These are phyloP conservation scores for Meleagris gallopavo DNA, from an alignment of 2,113 vertebrate genomes.

Conservation along the genomic window DNA sequence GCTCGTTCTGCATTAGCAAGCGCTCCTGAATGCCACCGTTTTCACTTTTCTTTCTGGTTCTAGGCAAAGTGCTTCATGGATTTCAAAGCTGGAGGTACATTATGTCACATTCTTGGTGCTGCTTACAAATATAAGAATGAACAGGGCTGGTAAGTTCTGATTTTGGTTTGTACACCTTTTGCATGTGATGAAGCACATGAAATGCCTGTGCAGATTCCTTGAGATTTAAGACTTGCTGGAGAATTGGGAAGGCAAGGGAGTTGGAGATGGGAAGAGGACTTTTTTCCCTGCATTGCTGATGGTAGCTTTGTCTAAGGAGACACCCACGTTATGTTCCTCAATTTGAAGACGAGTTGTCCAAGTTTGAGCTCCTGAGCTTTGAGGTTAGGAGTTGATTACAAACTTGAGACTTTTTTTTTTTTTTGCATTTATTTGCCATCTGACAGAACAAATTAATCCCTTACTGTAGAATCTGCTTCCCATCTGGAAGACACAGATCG, in stretches of 20 bases:
- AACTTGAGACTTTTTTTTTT: neutral
- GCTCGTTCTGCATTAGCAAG: neutral
- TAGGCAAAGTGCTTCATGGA: constrained; percentile 98
- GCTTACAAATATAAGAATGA: constrained; percentile 99
- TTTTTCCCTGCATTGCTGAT: constrained; percentile 4
- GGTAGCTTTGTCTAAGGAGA: neutral
- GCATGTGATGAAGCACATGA: constrained; percentile 21
- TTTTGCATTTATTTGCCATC: neutral
- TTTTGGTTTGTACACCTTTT: constrained; percentile 16
- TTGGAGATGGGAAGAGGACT: constrained; percentile 47
- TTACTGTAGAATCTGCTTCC: neutral
- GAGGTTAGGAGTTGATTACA: neutral
- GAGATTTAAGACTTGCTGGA: neutral
- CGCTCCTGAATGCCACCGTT: neutral
- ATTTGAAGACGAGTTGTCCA: neutral
- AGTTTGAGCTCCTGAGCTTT: neutral
- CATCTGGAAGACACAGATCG: neutral
- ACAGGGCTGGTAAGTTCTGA: constrained; percentile 92
- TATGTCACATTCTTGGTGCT: constrained; percentile 96
- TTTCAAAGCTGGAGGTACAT: constrained; percentile 95
- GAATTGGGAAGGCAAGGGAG: neutral
- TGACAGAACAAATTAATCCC: neutral
- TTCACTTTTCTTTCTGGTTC: constrained; percentile 11
- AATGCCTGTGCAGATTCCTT: constrained; percentile 14
- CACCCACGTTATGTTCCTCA: neutral